phyloP scores from a whole-genome alignment of 2,113 vertebrate species.

The Sciurus niger region DNA sequence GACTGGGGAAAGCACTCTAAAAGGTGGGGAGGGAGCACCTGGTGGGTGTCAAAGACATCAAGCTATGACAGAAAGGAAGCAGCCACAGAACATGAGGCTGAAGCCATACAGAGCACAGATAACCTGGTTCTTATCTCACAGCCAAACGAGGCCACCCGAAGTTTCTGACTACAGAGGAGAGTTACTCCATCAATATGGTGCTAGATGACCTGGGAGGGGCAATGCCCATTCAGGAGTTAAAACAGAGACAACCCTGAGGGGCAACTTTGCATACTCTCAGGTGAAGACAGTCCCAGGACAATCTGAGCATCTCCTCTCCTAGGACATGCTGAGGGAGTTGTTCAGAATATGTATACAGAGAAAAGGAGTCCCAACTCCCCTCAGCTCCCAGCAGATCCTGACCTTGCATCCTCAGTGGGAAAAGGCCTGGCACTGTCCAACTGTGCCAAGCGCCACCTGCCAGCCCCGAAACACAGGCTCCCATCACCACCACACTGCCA shows the following conservation, averaged over 20 bases:
- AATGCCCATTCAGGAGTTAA: neutral
- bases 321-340: neutral
- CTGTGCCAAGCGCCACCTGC: neutral
- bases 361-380: neutral
- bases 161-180: neutral
- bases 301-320: neutral
- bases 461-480: neutral
- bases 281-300: neutral
- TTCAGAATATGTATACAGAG: neutral
- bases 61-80: neutral
- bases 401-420: neutral
- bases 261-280: neutral
- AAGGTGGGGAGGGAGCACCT: rapidly evolving
- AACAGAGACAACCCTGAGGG: neutral
- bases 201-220: neutral
- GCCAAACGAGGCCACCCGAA: neutral
- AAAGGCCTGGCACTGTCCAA: neutral
- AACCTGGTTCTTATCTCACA: neutral
- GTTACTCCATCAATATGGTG: rapidly evolving
- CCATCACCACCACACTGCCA: neutral
- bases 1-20: too few species aligned
- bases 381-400: neutral
- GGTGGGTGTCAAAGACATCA: rapidly evolving
- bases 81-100: rapidly evolving
- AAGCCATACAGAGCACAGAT: rapidly evolving